Base-by-base conservation (phyloP, 2,797 vertebrate species). In the Acanthurus tractus region DNA sequence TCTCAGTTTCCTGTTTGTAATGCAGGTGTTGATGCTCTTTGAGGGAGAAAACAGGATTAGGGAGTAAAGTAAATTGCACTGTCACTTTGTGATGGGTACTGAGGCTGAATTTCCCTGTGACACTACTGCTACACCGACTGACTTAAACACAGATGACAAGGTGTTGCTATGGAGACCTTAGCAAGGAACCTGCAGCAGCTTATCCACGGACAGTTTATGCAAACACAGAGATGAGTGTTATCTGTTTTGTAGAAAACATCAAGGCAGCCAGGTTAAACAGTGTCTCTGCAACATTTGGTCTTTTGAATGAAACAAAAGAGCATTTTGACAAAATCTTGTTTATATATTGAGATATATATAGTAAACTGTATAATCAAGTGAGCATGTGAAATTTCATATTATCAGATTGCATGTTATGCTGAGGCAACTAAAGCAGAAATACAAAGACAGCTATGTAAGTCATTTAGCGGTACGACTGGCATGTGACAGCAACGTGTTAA, bases 151-250 rank as follows among this genome's bases (percentile, higher is more conserved):
- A 82, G 81, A 89, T 91, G 92, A 93, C 92, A 93, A 91, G 78
- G 86, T 87, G 92, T 94, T 93, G 90, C 93, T 85, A 94, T 93
- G 93, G 93, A 86, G 89, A 93, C 88, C 86, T 82, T 63, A 70
- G 84, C 34, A 14, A 76, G 83, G 69, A 89, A 86, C 82, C 85
- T 83, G 86, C 84, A 75, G 85, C 81, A 87, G 85, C 76, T 76
- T 69, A 79, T 90, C 86, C 57, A 58, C 44, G 72, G 76, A 84
- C 79, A 69, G 81, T 88, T 90, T 82, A 90, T 89, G 88, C 84
- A 93, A 89, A 90, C 86, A 75, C 73, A 74, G 63, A 79, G 75
- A 85, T 64, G 83, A 81, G 82, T 48, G 72, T 61, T 34, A 80
- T 86, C 76, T 52, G 76, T 77, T 82, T 72, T 71, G 63, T 75